phyloP scores from a whole-genome alignment of 2,113 vertebrate genomes.

The Otis tarda region DNA sequence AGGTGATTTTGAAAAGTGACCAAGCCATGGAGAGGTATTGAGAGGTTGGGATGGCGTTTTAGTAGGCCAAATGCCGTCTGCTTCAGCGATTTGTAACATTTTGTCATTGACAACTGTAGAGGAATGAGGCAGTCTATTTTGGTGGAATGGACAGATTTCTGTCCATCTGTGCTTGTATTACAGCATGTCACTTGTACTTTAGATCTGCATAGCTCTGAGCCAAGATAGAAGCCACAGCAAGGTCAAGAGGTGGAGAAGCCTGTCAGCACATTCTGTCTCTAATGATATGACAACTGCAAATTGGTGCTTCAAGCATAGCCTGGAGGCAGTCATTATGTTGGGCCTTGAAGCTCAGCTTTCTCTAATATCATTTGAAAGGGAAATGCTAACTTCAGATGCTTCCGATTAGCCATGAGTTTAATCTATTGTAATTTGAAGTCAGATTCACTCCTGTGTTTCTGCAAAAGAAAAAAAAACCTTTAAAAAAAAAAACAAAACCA shows the following conservation, averaged over 20 bases:
- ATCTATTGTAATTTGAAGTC: slow-evolving; percentile 37
- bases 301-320: slow-evolving; percentile 53
- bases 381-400: slow-evolving; percentile 60
- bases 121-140: slow-evolving; percentile 73
- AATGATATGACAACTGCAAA: slow-evolving; percentile 71
- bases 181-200: slow-evolving; percentile 79
- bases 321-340: slow-evolving; percentile 61
- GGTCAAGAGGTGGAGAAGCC: slow-evolving; percentile 78
- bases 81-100: slow-evolving; percentile 76
- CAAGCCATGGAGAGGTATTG: slow-evolving; percentile 38
- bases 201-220: slow-evolving; percentile 75
- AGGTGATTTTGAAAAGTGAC: slow-evolving; percentile 32
- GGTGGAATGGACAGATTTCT: slow-evolving; percentile 80
- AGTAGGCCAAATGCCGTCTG: slow-evolving; percentile 78
- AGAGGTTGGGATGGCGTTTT: slow-evolving; percentile 54
- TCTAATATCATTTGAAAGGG: slow-evolving; percentile 40
- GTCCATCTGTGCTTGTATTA: slow-evolving; percentile 83
- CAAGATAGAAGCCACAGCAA: slow-evolving; percentile 68
- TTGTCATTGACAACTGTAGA: slow-evolving; percentile 77
- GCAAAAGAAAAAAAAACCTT: neutral
- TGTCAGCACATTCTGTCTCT: slow-evolving; percentile 74
- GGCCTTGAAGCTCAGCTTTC: slow-evolving; percentile 56
- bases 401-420: slow-evolving; percentile 28
- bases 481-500: neutral
- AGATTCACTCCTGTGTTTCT: neutral